phyloP scores from a whole-genome alignment of 2,113 vertebrate genomes.

The Sphyrna mokarran region DNA sequence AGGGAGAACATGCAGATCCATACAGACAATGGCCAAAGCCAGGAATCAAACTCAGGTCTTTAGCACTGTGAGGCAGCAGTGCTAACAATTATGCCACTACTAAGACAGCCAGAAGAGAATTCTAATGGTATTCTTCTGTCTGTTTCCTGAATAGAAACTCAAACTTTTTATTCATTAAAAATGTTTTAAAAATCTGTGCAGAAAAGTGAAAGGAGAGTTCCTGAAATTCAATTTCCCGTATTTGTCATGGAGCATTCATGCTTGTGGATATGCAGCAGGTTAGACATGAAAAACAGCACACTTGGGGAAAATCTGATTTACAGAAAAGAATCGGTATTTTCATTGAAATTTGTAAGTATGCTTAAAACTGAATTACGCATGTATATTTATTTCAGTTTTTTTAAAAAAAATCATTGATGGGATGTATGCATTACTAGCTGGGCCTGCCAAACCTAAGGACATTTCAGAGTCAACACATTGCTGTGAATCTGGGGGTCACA shows the following conservation, averaged over 20 bases:
- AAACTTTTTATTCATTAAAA: background rate
- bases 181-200: background rate
- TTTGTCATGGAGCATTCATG: background rate
- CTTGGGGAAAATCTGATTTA: background rate
- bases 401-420: too few relatives aligned
- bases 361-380: too few relatives aligned
- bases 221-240: background rate
- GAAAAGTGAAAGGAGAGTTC: background rate
- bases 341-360: background rate
- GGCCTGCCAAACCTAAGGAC: too few relatives aligned
- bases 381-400: too few relatives aligned
- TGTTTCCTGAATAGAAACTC: background rate
- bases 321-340: background rate
- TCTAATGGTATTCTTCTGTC: background rate
- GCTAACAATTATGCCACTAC: too few relatives aligned
- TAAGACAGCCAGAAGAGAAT: background rate
- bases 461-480: too few relatives aligned
- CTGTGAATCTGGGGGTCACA: too few relatives aligned
- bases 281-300: background rate
- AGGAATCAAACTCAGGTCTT: too few relatives aligned
- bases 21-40: too few relatives aligned
- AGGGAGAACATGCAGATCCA: too few relatives aligned
- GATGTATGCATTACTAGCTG: too few relatives aligned
- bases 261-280: background rate
- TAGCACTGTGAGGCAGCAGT: too few relatives aligned